These are phyloP conservation scores for Diadema setosum DNA, from an alignment of 35 echinoderm and acorn worm species.

Conservation along the genomic window DNA sequence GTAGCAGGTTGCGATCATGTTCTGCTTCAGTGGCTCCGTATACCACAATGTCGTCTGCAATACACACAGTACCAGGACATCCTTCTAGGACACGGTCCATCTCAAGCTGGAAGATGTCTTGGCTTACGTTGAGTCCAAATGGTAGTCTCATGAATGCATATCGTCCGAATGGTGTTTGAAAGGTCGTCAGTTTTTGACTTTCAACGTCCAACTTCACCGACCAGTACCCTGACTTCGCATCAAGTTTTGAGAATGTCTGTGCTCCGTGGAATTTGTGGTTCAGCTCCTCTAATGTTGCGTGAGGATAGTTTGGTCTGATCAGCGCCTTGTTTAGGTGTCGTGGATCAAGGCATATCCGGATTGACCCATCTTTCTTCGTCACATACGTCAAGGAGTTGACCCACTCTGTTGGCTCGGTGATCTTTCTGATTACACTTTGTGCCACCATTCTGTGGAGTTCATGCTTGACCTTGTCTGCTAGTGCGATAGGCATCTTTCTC, in stretches of 20 bases:
- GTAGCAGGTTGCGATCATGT: constrained; percentile 24
- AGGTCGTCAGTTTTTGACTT: constrained; percentile 32
- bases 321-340: constrained; percentile 1
- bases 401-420: constrained; percentile 33
- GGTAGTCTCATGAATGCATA: constrained; percentile 27
- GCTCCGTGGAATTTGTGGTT: not conserved
- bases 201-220: not conserved
- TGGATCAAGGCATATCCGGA: not conserved
- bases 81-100: constrained; percentile 26
- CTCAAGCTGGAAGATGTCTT: constrained; percentile 54
- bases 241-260: constrained; percentile 27
- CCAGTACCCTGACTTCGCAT: constrained; percentile 19
- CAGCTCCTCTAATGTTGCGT: constrained; percentile 9
- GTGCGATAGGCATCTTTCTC: not conserved
- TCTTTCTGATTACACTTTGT: constrained; percentile 15
- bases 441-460: constrained; percentile 38
- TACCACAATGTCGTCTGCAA: constrained; percentile 38
- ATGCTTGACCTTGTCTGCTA: constrained; percentile 21
- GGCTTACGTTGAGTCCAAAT: constrained; percentile 31
- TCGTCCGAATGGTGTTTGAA: constrained; percentile 63
- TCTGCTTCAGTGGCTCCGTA: not conserved
- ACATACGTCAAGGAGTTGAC: constrained; percentile 31
- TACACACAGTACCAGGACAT: constrained; percentile 30
- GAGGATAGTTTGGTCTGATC: not conserved
- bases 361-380: not conserved